Percentiles rank a stretch among this genome's conserved stretches.
Conservation (phyloP, 2,113 vertebrate species). For the Actenoides hombroni region DNA sequence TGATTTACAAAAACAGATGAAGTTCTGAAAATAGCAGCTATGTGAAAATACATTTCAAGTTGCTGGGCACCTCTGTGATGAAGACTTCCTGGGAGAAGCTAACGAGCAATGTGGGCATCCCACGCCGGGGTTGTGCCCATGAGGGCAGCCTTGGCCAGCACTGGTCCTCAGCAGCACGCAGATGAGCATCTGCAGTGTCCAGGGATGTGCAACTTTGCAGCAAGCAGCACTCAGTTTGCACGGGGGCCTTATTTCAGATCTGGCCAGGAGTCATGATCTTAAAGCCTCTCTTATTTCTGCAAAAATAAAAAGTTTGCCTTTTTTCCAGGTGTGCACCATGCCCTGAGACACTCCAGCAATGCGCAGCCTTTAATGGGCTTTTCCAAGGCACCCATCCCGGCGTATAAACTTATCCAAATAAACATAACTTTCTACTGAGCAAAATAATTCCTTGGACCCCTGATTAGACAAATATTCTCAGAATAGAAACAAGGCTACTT, state of each 20-base stretch:
- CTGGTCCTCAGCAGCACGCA: rapidly evolving
- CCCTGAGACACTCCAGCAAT: not conserved
- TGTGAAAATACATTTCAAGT: not conserved
- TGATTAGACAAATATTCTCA: slow-evolving; percentile 28
- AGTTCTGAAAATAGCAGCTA: not conserved
- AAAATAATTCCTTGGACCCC: not conserved
- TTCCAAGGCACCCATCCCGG: not conserved
- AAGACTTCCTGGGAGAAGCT: not conserved
- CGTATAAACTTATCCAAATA: not conserved
- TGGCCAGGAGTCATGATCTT: not conserved
- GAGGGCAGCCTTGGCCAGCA: not conserved
- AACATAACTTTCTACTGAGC: slow-evolving; percentile 7
- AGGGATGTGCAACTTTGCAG: not conserved
- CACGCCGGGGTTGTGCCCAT: rapidly evolving
- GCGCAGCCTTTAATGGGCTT: not conserved
- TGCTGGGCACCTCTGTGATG: not conserved
- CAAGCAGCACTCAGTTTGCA: not conserved
- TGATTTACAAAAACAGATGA: not conserved
- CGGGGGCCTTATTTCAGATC: not conserved
- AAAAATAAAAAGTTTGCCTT: not conserved
- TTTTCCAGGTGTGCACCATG: not conserved
- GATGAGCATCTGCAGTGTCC: rapidly evolving
- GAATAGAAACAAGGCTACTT: slow-evolving; percentile 48
- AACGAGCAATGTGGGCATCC: not conserved
- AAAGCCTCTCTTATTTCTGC: not conserved